Base-by-base conservation (phyloP, 2,888 invertebrate species). In the Toxonevra muliebris region DNA sequence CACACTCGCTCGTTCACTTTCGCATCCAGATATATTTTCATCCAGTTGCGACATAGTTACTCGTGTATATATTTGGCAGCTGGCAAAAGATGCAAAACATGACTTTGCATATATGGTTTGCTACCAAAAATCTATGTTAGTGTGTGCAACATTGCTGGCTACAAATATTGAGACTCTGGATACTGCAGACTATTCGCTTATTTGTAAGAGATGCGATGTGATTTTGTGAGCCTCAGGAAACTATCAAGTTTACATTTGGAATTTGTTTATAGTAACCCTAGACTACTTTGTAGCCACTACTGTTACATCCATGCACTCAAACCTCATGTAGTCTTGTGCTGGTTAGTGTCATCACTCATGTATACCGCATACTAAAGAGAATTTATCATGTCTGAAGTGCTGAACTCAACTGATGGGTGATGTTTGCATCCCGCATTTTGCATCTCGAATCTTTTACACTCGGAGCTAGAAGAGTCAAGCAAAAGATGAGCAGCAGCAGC, bases 331-430 rank as follows among this genome's bases (percentile, higher is more conserved):
- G 55, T 55, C 61, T 61, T 66, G 54, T 79, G 74, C 74, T 74
- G 79, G 76, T 77, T 79, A 78, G 77, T 79, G 79, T 80, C 79
- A 80, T 80, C 79, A 79, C 79, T 79, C 78, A 78, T 79, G 80
- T 79, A 76, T 74, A 77, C 76, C 80, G 80, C 80, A 80, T 79
- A 77, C 79, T 78, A 76, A 79, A 77, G 76, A 76, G 79, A 79
- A 80, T 79, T 80, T 77, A 80, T 80, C 80, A 78, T 80, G 76
- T 76, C 79, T 79, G 74, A 72, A 75, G 79, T 75, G 75, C 13
- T 40, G 61, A 52, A 17, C 61, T 55, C 20, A 17, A n/a, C 63
- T 20, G 12, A 45, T 63, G 55, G 48, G 2, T 30, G 30, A 30
- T 30, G 30, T 30, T 4, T 30, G 30, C 30, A 30, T 2, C 30